phyloP scores from a whole-genome alignment of 2,113 vertebrate species.

The Gila orcuttii region DNA sequence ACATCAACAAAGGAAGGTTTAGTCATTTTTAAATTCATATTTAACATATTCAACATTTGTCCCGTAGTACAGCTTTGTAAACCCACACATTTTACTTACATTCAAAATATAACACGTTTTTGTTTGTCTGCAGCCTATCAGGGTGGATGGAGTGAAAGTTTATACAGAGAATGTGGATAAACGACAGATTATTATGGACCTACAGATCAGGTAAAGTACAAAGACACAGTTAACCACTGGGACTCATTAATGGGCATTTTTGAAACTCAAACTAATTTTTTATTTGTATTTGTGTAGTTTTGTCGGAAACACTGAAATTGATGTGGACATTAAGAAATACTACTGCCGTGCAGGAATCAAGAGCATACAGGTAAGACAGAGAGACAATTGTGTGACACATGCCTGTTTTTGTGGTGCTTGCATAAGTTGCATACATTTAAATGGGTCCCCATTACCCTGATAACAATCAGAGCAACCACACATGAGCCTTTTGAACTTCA shows the following conservation, averaged over 20 bases:
- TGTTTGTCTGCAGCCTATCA: conserved; percentile 81
- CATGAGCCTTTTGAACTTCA: neutral
- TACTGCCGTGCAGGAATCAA: conserved; percentile 98
- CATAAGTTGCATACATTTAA: neutral
- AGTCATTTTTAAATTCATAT: neutral
- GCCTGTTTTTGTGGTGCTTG: neutral
- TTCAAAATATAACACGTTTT: neutral
- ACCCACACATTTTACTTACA: neutral
- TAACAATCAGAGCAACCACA: neutral
- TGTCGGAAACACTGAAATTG: conserved; percentile 94
- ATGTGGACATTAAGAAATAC: conserved; percentile 94
- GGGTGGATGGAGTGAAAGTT: conserved; percentile 95
- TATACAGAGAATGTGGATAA: conserved; percentile 99
- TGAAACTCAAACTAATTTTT: neutral
- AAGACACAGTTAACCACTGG: neutral
- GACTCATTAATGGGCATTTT: neutral
- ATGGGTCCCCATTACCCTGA: neutral
- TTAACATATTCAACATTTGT: neutral
- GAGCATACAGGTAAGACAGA: conserved; percentile 87
- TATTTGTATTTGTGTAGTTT: conserved; percentile 81
- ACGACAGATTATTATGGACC: conserved; percentile 95
- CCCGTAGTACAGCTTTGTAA: neutral
- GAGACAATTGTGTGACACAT: neutral
- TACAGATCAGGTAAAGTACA: conserved; percentile 90
- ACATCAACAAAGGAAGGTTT: neutral